Base-by-base conservation (phyloP, 2,797 vertebrate species). In the Eleutherodactylus coqui region DNA sequence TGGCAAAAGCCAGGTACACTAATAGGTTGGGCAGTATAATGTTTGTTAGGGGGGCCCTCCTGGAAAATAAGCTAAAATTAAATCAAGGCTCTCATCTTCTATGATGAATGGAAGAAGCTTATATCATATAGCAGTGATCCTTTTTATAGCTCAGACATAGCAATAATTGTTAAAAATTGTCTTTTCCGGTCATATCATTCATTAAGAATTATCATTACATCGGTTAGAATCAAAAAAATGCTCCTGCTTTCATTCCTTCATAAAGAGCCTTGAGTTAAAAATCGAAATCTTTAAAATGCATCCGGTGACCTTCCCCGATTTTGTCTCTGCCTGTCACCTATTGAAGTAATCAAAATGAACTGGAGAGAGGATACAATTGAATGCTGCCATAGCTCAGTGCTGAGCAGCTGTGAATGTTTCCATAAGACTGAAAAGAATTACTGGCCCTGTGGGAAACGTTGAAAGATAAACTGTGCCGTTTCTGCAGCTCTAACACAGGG, bases 311-410 rank as follows among this genome's bases (percentile, higher is more conserved):
- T 72, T 88, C 69, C 55, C 24, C 70, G 45, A 77, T 62, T 79
- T 55, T 75, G 67, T 67, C 51, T 64, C 78, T 82, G 60, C 64
- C 72, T 70, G 78, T 81, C 86, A 82, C 78, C 87, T 77, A 70
- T 76, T 85, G 78, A 84, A 87, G 75, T 87, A 87, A 87, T 79
- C 41, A 84, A 87, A 87, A 64, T 75, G 76, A 80, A 87, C 64
- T 53, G 53, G 86, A 64, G 55, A 64, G 75, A 62, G 75, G 64
- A 47, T 49, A 75, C 75, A 51, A 41, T 77, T 73, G 80, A 79
- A 79, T 41, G 64, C 75, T 51, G 75, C 43, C 75, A 34, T 32
- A 70, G 85, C 73, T 62, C 38, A 72, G 73, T 70, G 36, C 73
- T 64, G 27, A 70, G 47, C 73, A 45, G 81, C 67, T 53, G 81